phyloP scores from a whole-genome alignment of 2,113 vertebrate genomes.

The Melierax canorus region DNA sequence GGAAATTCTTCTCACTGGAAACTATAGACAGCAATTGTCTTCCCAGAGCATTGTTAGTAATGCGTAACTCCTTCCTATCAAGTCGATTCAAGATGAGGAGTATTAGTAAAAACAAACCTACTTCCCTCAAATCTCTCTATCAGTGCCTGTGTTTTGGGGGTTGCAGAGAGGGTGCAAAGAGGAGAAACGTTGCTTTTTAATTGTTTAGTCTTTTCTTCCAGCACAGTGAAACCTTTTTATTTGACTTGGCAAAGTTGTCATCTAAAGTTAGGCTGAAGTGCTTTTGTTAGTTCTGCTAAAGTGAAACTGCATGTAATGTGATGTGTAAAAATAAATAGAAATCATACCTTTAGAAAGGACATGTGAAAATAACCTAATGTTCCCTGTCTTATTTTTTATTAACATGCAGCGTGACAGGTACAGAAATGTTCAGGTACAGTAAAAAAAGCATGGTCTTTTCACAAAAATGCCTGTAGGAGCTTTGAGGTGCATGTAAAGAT shows the following conservation, averaged over 20 bases:
- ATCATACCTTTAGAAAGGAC: background rate
- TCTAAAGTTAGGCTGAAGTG: background rate
- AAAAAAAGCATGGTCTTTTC: slow-evolving; percentile 57
- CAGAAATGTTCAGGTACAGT: slow-evolving; percentile 80
- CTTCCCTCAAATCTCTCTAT: background rate
- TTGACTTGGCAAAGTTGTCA: background rate
- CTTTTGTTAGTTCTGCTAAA: background rate
- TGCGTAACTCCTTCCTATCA: background rate
- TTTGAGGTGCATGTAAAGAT: slow-evolving; percentile 62
- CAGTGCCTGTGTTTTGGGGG: background rate
- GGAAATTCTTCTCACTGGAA: background rate
- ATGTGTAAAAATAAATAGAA: background rate
- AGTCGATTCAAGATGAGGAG: background rate
- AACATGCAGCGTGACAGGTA: slow-evolving; percentile 89
- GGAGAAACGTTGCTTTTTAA: background rate
- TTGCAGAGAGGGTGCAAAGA: background rate
- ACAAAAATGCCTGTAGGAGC: slow-evolving; percentile 22
- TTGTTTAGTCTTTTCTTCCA: background rate
- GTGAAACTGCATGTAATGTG: background rate
- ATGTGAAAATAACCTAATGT: slow-evolving; percentile 63
- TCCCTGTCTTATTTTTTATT: slow-evolving; percentile 76
- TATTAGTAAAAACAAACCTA: background rate
- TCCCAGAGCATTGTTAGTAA: background rate
- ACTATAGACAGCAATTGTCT: background rate
- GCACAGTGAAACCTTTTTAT: background rate